These are phyloP conservation scores for Cerastis leucographa DNA, from an alignment of 2,888 invertebrate species.

Conservation along the genomic window DNA sequence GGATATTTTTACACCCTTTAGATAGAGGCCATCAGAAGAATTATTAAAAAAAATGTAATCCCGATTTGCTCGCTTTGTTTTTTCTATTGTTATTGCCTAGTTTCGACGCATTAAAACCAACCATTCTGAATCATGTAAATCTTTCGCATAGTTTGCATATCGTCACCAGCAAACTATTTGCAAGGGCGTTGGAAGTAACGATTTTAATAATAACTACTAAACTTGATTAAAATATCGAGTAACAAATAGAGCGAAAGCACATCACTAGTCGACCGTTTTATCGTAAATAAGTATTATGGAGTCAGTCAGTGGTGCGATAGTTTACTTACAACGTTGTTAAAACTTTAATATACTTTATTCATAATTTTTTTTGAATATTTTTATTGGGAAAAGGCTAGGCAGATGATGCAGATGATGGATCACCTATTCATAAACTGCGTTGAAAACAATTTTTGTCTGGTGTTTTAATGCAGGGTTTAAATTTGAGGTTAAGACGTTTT, in stretches of 20 bases:
- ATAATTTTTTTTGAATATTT: background rate
- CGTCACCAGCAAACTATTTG: slow-evolving; percentile 21
- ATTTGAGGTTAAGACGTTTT: background rate
- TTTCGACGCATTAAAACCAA: background rate
- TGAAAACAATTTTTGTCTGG: background rate
- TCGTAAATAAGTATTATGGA: slow-evolving; percentile 12
- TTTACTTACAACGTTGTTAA: background rate
- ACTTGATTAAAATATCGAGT: slow-evolving; percentile 39
- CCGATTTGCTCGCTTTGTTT: background rate
- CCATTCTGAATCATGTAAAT: background rate
- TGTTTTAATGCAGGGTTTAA: background rate
- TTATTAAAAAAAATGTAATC: background rate
- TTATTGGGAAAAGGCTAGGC: no score
- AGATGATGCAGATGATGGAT: no score
- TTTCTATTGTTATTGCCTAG: background rate
- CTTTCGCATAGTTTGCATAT: background rate
- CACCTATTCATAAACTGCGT: background rate
- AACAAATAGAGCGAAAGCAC: slow-evolving; percentile 33
- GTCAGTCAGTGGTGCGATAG: background rate
- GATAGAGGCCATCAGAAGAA: no score
- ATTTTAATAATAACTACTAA: background rate
- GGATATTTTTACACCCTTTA: no score
- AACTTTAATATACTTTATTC: background rate
- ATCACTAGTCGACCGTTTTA: slow-evolving; percentile 38
- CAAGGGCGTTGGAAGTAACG: background rate